Conservation (phyloP, 2,888 invertebrate genomes). For the Drosophila mercatorum region DNA sequence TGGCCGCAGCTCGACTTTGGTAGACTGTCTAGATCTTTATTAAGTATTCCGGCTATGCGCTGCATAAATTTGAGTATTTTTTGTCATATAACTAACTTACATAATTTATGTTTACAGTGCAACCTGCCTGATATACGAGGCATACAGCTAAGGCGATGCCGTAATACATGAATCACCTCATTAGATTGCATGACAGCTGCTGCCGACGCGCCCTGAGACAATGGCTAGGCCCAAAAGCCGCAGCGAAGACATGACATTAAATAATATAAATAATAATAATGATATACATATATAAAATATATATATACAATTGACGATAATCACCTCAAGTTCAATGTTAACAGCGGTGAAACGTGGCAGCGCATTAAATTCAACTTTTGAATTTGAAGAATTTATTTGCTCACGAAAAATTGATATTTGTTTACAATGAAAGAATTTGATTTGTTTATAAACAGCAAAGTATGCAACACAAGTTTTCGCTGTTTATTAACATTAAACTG, state of each 20-base stretch:
- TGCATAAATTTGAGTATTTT: neutral
- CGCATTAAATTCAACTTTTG: neutral
- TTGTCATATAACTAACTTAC: constrained; percentile 10
- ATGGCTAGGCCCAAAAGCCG: constrained; percentile 29
- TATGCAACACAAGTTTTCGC: neutral
- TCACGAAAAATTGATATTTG: too few relatives aligned
- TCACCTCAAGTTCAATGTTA: constrained; percentile 69
- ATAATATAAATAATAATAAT: constrained; percentile 25
- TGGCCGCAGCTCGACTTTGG: neutral
- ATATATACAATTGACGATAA: constrained; percentile 13
- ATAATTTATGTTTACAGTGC: constrained; percentile 12
- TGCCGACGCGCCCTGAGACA: constrained; percentile 19
- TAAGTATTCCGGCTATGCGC: constrained; percentile 4
- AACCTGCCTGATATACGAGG: neutral
- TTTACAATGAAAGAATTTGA: too few relatives aligned
- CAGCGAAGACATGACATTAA: constrained; percentile 6
- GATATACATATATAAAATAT: neutral
- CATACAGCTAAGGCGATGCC: neutral
- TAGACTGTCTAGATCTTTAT: neutral
- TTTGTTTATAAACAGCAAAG: neutral
- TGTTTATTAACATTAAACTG: neutral
- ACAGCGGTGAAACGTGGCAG: constrained; percentile 28
- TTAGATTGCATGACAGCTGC: constrained; percentile 59
- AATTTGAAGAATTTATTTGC: too few relatives aligned
- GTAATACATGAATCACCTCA: constrained; percentile 55